Evolutionary conservation across 2,888 invertebrate species (phyloP).

Genomic region (Catocala nupta): DNA sequence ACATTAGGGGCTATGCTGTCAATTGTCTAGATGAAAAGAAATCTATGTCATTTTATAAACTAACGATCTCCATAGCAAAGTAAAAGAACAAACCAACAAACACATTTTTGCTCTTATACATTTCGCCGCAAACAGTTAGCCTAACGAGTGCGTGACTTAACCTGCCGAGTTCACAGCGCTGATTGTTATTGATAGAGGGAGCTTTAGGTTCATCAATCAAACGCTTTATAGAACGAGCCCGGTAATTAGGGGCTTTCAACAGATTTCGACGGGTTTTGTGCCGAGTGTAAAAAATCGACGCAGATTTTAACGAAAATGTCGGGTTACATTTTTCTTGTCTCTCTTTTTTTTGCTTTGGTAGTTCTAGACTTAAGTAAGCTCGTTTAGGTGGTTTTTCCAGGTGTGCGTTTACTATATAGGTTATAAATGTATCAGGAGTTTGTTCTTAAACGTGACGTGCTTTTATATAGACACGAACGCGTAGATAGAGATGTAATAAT

Average conservation of each 20-base stretch:
- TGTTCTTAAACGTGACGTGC: too few relatives aligned
- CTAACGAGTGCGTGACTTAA: constrained; percentile 1
- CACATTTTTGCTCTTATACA: not conserved
- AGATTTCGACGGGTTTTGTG: constrained; percentile 45
- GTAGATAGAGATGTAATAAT: too few relatives aligned
- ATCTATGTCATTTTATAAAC: too few relatives aligned
- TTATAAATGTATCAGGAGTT: too few relatives aligned
- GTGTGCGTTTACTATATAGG: too few relatives aligned
- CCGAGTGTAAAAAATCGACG: constrained; percentile 34
- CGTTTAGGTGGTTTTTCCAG: too few relatives aligned
- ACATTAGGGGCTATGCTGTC: too few relatives aligned
- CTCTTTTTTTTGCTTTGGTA: not conserved
- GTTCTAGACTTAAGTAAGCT: too few relatives aligned
- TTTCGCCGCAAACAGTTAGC: not conserved
- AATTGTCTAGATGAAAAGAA: too few relatives aligned
- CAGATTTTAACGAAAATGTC: constrained; percentile 20
- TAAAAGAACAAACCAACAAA: too few relatives aligned
- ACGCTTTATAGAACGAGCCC: constrained; percentile 58
- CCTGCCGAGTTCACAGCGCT: constrained; percentile 43
- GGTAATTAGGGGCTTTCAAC: constrained; percentile 57
- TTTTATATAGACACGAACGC: too few relatives aligned
- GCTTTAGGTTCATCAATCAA: constrained; percentile 61
- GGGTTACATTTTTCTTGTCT: not conserved
- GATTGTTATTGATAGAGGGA: constrained; percentile 66
- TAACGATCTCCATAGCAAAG: too few relatives aligned